phyloP scores from a whole-genome alignment of 2,888 invertebrate genomes.

The Thera britannica region DNA sequence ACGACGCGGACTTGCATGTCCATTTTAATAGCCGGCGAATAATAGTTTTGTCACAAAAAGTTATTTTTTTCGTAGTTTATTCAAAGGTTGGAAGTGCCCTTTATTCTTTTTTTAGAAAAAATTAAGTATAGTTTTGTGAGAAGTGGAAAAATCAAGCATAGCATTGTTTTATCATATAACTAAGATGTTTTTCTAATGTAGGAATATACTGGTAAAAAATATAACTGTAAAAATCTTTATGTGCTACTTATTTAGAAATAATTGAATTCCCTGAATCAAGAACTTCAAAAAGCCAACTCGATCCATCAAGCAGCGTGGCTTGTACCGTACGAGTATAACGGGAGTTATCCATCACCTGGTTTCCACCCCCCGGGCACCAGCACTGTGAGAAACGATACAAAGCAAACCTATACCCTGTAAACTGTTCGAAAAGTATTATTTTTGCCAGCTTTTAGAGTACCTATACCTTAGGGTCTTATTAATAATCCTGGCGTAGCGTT shows the following conservation, averaged over 20 bases:
- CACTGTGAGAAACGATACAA: neutral
- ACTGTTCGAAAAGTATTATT: neutral
- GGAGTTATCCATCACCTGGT: slow-evolving; percentile 3
- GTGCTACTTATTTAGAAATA: neutral
- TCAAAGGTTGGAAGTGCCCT: too few relatives aligned
- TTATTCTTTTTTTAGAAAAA: too few relatives aligned
- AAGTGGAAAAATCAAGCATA: too few relatives aligned
- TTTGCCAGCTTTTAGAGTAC: neutral
- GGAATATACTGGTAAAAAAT: too few relatives aligned
- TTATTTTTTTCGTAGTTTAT: too few relatives aligned
- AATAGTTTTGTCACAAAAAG: neutral
- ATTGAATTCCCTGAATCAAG: neutral
- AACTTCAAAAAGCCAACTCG: slow-evolving; percentile 2
- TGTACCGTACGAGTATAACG: neutral
- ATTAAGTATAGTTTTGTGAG: too few relatives aligned
- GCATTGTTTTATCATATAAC: too few relatives aligned
- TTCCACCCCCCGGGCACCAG: too few relatives aligned
- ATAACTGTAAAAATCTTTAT: too few relatives aligned
- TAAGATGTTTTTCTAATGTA: too few relatives aligned
- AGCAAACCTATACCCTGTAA: neutral
- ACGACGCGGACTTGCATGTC: neutral
- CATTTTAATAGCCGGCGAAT: neutral
- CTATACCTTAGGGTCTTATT: too few relatives aligned
- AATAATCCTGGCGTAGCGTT: too few relatives aligned
- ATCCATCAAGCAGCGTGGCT: slow-evolving; percentile 23